phyloP scores from a whole-genome alignment of 2,888 invertebrate species.

The Taenaris catops region DNA sequence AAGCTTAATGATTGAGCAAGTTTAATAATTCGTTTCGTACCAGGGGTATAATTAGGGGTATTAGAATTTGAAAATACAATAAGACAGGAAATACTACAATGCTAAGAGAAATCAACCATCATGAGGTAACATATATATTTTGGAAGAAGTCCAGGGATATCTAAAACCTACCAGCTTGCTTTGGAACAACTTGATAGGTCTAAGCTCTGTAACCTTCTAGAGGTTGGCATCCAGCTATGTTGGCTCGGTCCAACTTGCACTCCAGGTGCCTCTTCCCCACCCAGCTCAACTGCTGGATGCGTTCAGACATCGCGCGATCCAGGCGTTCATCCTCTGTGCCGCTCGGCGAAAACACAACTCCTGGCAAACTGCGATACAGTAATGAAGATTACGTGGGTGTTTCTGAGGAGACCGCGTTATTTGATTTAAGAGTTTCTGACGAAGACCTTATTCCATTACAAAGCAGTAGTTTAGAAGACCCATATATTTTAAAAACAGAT shows the following conservation, averaged over 20 bases:
- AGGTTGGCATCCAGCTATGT: constrained; percentile 90
- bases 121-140: too few relatives aligned
- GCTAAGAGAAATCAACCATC: too few relatives aligned
- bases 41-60: too few relatives aligned
- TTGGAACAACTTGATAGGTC: background rate
- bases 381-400: background rate
- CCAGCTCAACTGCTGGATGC: constrained; percentile 98
- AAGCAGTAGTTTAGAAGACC: too few relatives aligned
- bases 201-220: constrained; percentile 50
- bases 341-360: constrained; percentile 90
- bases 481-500: too few relatives aligned
- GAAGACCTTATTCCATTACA: too few relatives aligned
- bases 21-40: too few relatives aligned
- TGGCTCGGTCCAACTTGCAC: constrained; percentile 93
- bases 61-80: too few relatives aligned
- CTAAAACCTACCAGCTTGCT: background rate
- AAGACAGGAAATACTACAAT: too few relatives aligned
- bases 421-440: too few relatives aligned
- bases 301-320: constrained; percentile 94
- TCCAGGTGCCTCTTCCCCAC: constrained; percentile 96
- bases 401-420: too few relatives aligned
- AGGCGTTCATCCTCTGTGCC: constrained; percentile 96
- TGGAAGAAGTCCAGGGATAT: background rate
- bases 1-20: too few relatives aligned
- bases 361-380: constrained; percentile 45